Evolutionary conservation across 2,797 vertebrate species (phyloP).

Genomic region (Diplodus puntazzo): DNA sequence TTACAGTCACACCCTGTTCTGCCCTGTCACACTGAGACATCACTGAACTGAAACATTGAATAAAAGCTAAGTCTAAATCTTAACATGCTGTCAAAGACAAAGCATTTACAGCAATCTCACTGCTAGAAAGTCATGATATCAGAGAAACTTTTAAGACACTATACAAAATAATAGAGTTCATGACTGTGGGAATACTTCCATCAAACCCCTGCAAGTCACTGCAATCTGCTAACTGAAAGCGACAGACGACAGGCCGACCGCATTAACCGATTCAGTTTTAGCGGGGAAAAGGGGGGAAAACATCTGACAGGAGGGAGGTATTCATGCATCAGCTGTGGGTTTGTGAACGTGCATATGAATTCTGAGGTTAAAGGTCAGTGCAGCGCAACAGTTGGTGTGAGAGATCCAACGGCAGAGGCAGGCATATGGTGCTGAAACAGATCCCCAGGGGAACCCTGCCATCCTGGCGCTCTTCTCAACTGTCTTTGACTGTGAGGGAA

Average conservation of each 20-base stretch:
- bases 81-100: background rate
- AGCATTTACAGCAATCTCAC: background rate
- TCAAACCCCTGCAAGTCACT: background rate
- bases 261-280: constrained; percentile 23
- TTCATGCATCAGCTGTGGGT: constrained; percentile 61
- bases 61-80: background rate
- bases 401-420: constrained; percentile 54
- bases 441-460: constrained; percentile 61
- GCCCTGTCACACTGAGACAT: background rate
- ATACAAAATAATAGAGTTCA: background rate
- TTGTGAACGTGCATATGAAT: constrained; percentile 50
- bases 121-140: background rate
- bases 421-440: constrained; percentile 76
- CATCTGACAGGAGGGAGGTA: constrained; percentile 18
- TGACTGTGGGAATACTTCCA: constrained; percentile 8
- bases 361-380: constrained; percentile 68
- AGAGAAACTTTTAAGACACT: background rate
- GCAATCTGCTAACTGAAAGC: constrained; percentile 17
- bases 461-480: constrained; percentile 46
- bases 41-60: background rate
- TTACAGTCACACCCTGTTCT: constrained; percentile 9
- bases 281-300: background rate
- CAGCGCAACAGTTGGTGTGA: constrained; percentile 73
- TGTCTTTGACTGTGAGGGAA: constrained; percentile 61
- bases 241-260: constrained; percentile 27